Evolutionary conservation across 2,888 invertebrate genomes (phyloP).

Genomic region (Aporophyla lueneburgensis): DNA sequence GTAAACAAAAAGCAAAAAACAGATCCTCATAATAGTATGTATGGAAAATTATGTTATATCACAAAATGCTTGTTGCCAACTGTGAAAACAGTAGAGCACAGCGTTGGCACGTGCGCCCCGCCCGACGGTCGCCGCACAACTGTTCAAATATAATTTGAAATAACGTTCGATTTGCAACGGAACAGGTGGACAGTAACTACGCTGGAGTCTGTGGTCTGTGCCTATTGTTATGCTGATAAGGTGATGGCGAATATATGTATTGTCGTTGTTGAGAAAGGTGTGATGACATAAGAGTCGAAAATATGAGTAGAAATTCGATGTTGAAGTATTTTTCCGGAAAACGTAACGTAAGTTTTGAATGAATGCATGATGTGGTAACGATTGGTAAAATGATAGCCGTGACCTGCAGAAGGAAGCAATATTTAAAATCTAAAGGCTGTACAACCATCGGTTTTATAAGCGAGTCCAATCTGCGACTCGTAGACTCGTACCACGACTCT

Average conservation of each 20-base stretch:
- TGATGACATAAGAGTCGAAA: not conserved
- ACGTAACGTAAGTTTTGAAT: not conserved
- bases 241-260: slow-evolving; percentile 4
- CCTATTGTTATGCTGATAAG: slow-evolving; percentile 49
- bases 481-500: no score
- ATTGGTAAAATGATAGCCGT: not conserved
- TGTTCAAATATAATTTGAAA: slow-evolving; percentile 64
- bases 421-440: no score
- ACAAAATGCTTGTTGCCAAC: slow-evolving; percentile 45
- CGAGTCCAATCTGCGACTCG: no score
- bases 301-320: not conserved
- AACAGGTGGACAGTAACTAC: slow-evolving; percentile 60
- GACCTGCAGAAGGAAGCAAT: not conserved
- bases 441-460: no score
- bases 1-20: slow-evolving; percentile 46
- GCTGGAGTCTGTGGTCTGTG: slow-evolving; percentile 57
- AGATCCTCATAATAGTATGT: slow-evolving; percentile 28
- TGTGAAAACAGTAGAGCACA: slow-evolving; percentile 49
- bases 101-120: slow-evolving; percentile 50
- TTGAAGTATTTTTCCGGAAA: not conserved
- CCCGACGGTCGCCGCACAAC: slow-evolving; percentile 42
- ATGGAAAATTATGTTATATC: slow-evolving; percentile 43
- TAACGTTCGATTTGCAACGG: slow-evolving; percentile 61
- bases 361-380: not conserved
- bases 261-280: slow-evolving; percentile 1